Evolutionary conservation across 2,113 vertebrate species (phyloP).

Genomic region (human (Homo sapiens)): GRCh38 chr2:240770001-240770500

Average conservation of each 20-base stretch:
- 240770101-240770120: neutral
- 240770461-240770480: neutral
- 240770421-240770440: too few species aligned
- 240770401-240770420: neutral
- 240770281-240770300: rapidly evolving
- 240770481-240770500: rapidly evolving
- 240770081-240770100: neutral
- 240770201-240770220: neutral
- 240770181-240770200: too few species aligned
- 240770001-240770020: too few species aligned
- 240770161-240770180: rapidly evolving
- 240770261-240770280: neutral
- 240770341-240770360: neutral
- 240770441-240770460: rapidly evolving
- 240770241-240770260: neutral
- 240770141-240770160: rapidly evolving
- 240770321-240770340: neutral
- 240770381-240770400: neutral
- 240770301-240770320: neutral
- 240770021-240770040: rapidly evolving
- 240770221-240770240: rapidly evolving
- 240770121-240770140: rapidly evolving
- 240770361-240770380: neutral
- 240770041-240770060: rapidly evolving
- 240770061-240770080: neutral